Evolutionary conservation across 2,113 vertebrate genomes (phyloP).

Genomic region (Chamaea fasciata): DNA sequence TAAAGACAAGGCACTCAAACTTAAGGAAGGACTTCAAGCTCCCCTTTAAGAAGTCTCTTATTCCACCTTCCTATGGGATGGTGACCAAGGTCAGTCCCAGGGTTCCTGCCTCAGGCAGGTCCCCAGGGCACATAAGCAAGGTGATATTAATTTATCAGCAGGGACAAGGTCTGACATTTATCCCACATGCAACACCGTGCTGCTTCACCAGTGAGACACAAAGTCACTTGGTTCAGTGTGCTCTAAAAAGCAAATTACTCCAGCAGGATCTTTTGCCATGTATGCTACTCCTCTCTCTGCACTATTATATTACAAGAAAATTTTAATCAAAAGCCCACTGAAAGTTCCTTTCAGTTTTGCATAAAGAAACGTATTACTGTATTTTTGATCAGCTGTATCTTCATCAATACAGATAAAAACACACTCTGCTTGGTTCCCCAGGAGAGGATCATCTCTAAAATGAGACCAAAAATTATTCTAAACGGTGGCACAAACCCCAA

Average conservation of each 20-base stretch:
- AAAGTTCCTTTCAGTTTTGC: neutral
- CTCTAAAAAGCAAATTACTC: neutral
- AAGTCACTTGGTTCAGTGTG: neutral
- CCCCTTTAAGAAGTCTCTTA: neutral
- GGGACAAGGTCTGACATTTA: neutral
- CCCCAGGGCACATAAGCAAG: neutral
- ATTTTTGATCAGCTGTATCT: neutral
- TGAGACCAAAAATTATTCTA: conserved; percentile 10
- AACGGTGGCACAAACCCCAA: conserved; percentile 45
- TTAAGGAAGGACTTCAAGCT: neutral
- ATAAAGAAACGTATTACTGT: neutral
- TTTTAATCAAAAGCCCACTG: neutral
- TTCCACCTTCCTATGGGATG: neutral
- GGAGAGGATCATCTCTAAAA: conserved; percentile 17
- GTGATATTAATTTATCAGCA: neutral
- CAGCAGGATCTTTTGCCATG: neutral
- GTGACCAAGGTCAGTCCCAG: neutral
- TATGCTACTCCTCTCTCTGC: neutral
- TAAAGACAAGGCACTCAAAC: neutral
- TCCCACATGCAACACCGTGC: neutral
- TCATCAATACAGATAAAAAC: neutral
- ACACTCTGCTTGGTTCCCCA: neutral
- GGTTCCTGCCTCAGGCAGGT: neutral
- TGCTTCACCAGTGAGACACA: rapidly evolving
- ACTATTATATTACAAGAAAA: neutral